Evolutionary conservation across 1,140 invertebrate genomes (phyloP).

Genomic region (Andrena cerasifolii): DNA sequence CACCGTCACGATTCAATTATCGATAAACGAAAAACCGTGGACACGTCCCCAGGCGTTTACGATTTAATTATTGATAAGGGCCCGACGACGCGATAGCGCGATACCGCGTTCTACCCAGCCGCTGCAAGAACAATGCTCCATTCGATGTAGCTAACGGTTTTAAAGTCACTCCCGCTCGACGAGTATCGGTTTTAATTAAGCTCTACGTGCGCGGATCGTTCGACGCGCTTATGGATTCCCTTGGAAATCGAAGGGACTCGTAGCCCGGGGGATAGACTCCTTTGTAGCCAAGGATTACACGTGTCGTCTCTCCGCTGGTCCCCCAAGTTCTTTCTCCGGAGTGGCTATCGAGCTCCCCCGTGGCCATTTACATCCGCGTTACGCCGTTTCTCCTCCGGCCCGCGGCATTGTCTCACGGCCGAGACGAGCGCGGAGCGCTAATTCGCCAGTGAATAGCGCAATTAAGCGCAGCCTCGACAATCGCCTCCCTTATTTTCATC

Average conservation of each 20-base stretch:
- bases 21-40: not conserved
- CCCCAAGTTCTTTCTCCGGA: not conserved
- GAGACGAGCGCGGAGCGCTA: too few species aligned
- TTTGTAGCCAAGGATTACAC: not conserved
- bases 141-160: not conserved
- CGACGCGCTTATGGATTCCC: not conserved
- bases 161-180: not conserved
- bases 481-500: not conserved
- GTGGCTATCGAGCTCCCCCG: too few species aligned
- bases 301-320: not conserved
- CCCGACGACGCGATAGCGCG: not conserved
- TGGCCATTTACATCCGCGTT: too few species aligned
- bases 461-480: not conserved
- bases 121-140: not conserved
- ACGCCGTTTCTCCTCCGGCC: too few species aligned
- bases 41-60: not conserved
- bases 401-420: too few species aligned
- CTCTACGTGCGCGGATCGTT: not conserved
- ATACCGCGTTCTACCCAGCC: not conserved
- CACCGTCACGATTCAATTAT: conserved; percentile 5
- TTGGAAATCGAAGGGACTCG: too few species aligned
- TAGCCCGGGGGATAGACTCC: too few species aligned
- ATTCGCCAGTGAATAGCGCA: too few species aligned
- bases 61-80: conserved; percentile 25
- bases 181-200: conserved; percentile 28